Percentiles rank a stretch among this genome's conserved stretches.
phyloP scores from a whole-genome alignment of 1,140 invertebrate species.

The Ips typographus region DNA sequence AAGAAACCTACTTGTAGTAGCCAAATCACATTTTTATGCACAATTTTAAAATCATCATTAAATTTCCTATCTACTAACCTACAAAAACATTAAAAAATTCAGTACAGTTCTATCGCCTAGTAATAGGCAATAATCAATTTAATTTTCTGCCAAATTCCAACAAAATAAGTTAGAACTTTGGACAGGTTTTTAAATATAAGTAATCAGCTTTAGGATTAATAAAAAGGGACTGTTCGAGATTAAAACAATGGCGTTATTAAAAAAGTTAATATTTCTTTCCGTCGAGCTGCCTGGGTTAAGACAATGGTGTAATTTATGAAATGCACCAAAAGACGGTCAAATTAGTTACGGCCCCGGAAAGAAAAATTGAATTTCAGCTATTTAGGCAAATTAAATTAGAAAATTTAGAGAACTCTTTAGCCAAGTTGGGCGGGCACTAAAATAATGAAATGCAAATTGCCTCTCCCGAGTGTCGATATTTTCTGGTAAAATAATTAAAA shows the following conservation, averaged over 20 bases:
- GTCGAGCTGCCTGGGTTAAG: slow-evolving; percentile 7
- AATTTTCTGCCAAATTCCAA: no score
- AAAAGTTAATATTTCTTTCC: slow-evolving; percentile 31
- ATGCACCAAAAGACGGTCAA: slow-evolving; percentile 30
- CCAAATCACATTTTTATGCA: no score
- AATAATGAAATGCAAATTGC: slow-evolving; percentile 25
- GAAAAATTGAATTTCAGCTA: slow-evolving; percentile 30
- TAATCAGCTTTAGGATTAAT: slow-evolving; percentile 5
- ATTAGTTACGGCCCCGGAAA: slow-evolving; percentile 20
- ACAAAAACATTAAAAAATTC: no score
- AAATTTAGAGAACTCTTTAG: slow-evolving; percentile 22
- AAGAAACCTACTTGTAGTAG: no score
- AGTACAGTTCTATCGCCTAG: no score
- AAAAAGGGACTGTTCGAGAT: slow-evolving; percentile 11
- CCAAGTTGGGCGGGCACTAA: slow-evolving; percentile 1
- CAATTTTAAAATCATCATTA: no score
- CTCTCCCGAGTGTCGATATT: slow-evolving; percentile 9
- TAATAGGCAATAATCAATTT: no score
- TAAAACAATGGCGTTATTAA: slow-evolving; percentile 27
- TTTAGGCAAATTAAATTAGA: slow-evolving; percentile 26
- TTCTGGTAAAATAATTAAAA: slow-evolving; percentile 14
- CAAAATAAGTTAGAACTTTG: no score
- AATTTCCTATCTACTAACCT: no score
- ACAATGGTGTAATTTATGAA: slow-evolving; percentile 31
- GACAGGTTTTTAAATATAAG: no score